Conservation (phyloP, 2,888 invertebrate species). For the Agonum fuliginosum region DNA sequence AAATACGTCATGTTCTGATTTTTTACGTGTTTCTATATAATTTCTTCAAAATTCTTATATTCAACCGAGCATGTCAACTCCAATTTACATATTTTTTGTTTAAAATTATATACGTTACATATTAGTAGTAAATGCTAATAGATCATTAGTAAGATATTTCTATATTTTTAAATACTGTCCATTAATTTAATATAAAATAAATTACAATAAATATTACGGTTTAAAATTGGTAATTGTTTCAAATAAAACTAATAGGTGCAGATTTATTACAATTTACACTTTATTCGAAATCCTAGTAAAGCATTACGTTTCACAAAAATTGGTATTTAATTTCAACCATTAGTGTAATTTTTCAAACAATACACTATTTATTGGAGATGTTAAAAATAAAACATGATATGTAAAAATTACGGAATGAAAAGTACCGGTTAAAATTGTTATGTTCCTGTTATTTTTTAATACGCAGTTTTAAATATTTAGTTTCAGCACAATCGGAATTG, state of each 20-base stretch:
- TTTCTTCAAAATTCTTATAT: neutral
- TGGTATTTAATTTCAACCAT: slow-evolving; percentile 25
- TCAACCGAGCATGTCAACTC: neutral
- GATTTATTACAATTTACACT: neutral
- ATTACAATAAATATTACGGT: neutral
- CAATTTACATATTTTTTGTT: slow-evolving; percentile 14
- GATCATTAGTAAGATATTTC: slow-evolving; percentile 7
- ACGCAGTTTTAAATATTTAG: slow-evolving; percentile 35
- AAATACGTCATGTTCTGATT: neutral
- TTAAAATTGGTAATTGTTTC: slow-evolving; percentile 10
- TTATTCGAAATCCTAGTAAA: neutral
- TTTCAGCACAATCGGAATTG: slow-evolving; percentile 27
- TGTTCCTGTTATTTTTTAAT: slow-evolving; percentile 44
- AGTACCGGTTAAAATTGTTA: slow-evolving; percentile 21
- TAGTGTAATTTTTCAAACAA: slow-evolving; percentile 16
- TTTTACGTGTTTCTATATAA: neutral
- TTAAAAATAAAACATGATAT: slow-evolving; percentile 19
- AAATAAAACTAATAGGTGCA: neutral
- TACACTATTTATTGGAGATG: slow-evolving; percentile 12
- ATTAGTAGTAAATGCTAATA: slow-evolving; percentile 14
- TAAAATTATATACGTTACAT: neutral
- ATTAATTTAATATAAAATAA: neutral
- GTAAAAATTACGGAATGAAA: slow-evolving; percentile 25
- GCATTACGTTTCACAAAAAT: slow-evolving; percentile 2
- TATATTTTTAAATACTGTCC: neutral